phyloP scores from a whole-genome alignment of 1,140 invertebrate genomes.

The Whitmania pigra region DNA sequence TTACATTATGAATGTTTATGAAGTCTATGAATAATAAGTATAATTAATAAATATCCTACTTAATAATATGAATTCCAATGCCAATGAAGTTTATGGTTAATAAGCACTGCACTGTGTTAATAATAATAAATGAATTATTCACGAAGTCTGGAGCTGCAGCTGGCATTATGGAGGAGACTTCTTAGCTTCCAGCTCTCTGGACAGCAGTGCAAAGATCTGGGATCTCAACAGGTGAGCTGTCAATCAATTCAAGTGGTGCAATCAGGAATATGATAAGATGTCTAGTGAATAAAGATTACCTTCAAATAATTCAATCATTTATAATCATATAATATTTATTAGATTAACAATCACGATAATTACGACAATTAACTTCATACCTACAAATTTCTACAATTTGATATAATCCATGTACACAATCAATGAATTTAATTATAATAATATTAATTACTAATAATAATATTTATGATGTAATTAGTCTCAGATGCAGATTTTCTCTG shows the following conservation, averaged over 20 bases:
- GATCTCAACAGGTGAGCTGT: slow-evolving; percentile 38
- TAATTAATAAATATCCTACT: too few species aligned
- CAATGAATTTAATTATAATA: too few species aligned
- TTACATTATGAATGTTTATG: background rate
- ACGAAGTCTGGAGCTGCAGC: slow-evolving; percentile 39
- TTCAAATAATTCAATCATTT: too few species aligned
- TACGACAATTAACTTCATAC: too few species aligned
- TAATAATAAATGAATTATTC: background rate
- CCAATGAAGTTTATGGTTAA: background rate
- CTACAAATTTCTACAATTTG: too few species aligned
- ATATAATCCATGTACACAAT: too few species aligned
- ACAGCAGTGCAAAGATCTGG: slow-evolving; percentile 42
- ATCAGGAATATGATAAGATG: too few species aligned
- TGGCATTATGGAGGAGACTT: slow-evolving; percentile 44
- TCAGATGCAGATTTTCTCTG: slow-evolving; percentile 39
- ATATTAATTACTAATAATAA: background rate
- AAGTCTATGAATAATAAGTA: background rate
- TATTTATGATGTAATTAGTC: slow-evolving; percentile 25
- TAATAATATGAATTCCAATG: too few species aligned
- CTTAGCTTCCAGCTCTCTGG: slow-evolving; percentile 41
- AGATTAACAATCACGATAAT: background rate
- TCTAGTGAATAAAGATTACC: too few species aligned
- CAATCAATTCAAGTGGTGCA: background rate
- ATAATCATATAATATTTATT: too few species aligned
- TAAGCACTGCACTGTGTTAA: background rate